A percentile compares a stretch with the other conserved stretches of the same genome.
phyloP scores from a whole-genome alignment of 1,140 invertebrate genomes.

The Mactra quadrangularis region DNA sequence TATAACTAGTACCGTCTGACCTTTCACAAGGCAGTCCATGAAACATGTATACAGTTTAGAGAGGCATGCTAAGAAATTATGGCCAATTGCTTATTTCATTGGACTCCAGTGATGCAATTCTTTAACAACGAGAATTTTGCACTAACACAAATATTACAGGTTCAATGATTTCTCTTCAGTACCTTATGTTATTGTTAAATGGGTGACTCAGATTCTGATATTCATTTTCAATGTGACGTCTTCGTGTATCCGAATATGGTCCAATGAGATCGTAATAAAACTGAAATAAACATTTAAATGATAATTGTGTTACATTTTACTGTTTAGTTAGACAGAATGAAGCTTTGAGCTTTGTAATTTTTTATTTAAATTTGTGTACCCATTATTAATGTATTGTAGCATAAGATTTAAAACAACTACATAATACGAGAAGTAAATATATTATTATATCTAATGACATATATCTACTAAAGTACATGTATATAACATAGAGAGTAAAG shows the following conservation, averaged over 20 bases:
- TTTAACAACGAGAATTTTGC: no score
- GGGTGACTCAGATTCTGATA: slow-evolving; percentile 11
- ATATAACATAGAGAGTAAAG: no score
- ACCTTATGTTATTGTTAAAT: slow-evolving; percentile 31
- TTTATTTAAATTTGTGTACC: neutral
- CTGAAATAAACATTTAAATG: slow-evolving; percentile 15
- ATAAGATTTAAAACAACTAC: no score
- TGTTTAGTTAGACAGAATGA: neutral
- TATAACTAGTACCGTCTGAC: no score
- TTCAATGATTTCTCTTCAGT: no score
- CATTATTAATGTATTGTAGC: neutral
- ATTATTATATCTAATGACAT: no score
- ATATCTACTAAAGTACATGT: no score
- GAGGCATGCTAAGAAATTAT: no score
- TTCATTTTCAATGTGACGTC: slow-evolving; percentile 36
- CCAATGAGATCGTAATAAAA: slow-evolving; percentile 33
- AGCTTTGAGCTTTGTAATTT: neutral
- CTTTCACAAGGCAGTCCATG: neutral
- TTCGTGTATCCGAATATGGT: slow-evolving; percentile 33
- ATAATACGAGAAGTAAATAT: no score
- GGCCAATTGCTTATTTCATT: no score
- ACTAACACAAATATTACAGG: no score
- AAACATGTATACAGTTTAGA: neutral
- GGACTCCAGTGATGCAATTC: no score
- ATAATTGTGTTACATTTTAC: neutral